Evolutionary conservation across 2,113 vertebrate species (phyloP).

Genomic region (Lepisosteus osseus): DNA sequence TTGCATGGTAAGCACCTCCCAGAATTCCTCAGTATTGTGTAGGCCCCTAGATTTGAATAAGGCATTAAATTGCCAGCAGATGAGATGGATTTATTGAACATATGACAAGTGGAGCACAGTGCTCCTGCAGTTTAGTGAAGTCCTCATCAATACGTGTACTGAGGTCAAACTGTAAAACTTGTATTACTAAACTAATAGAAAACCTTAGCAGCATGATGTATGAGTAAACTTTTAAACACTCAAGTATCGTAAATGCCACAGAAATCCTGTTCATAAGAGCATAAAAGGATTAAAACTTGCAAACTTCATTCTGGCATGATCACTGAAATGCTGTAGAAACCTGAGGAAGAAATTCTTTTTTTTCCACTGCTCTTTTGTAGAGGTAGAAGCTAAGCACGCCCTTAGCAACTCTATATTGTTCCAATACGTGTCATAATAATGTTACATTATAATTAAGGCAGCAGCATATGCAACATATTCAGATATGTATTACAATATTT

Average conservation of each 20-base stretch:
- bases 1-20: conserved; percentile 25
- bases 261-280: not conserved
- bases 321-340: not conserved
- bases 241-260: not conserved
- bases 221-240: not conserved
- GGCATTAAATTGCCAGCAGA: conserved; percentile 11
- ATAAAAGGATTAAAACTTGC: not conserved
- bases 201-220: conserved; percentile 3
- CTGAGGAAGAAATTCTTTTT: too few species aligned
- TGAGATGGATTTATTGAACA: conserved; percentile 27
- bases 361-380: too few species aligned
- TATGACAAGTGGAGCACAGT: conserved; percentile 13
- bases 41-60: conserved; percentile 24
- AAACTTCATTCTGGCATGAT: not conserved
- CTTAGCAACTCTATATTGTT: not conserved
- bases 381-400: not conserved
- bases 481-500: not conserved
- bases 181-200: conserved; percentile 24
- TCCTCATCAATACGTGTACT: conserved; percentile 3
- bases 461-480: not conserved
- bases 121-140: conserved; percentile 25
- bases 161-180: conserved; percentile 17
- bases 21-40: conserved; percentile 4
- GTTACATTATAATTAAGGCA: not conserved
- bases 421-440: not conserved